phyloP scores from a whole-genome alignment of 1,140 invertebrate genomes.

The Atopsyche davidsoni region DNA sequence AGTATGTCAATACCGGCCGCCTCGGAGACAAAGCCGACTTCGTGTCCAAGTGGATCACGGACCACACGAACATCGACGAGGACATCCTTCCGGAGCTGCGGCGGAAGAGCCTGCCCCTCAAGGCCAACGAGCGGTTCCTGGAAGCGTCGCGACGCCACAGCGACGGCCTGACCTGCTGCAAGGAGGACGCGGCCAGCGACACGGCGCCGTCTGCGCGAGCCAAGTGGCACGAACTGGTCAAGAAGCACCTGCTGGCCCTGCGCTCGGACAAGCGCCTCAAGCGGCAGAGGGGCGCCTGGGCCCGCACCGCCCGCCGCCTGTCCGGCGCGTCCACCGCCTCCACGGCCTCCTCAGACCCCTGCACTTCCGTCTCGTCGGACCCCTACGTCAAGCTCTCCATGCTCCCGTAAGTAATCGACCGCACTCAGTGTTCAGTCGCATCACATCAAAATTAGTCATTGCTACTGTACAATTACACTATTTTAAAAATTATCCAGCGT shows the following conservation, averaged over 20 bases:
- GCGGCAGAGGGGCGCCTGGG: slow-evolving; percentile 53
- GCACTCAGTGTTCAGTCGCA: not conserved
- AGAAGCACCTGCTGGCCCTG: slow-evolving; percentile 48
- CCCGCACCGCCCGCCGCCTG: slow-evolving; percentile 48
- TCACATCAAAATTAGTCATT: too few relatives aligned
- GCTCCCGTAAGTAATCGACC: slow-evolving; percentile 42
- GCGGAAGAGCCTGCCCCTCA: slow-evolving; percentile 45
- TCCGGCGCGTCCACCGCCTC: slow-evolving; percentile 36
- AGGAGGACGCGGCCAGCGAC: slow-evolving; percentile 47
- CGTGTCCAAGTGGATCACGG: slow-evolving; percentile 48
- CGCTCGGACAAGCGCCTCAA: slow-evolving; percentile 51
- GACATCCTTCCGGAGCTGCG: slow-evolving; percentile 43
- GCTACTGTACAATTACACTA: too few relatives aligned
- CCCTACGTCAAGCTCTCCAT: slow-evolving; percentile 45
- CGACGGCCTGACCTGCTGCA: slow-evolving; percentile 50
- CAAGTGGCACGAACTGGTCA: slow-evolving; percentile 52
- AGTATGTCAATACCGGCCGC: slow-evolving; percentile 46
- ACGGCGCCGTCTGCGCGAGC: slow-evolving; percentile 47
- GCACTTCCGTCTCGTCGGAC: slow-evolving; percentile 34
- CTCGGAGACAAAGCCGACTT: slow-evolving; percentile 49
- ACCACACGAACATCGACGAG: slow-evolving; percentile 43
- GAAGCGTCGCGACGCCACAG: slow-evolving; percentile 51
- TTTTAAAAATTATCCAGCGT: too few relatives aligned
- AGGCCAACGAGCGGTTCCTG: slow-evolving; percentile 41
- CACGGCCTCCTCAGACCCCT: slow-evolving; percentile 13